These are phyloP conservation scores for Spatula versicolor DNA, from an alignment of 2,797 vertebrate genomes.

Conservation along the genomic window DNA sequence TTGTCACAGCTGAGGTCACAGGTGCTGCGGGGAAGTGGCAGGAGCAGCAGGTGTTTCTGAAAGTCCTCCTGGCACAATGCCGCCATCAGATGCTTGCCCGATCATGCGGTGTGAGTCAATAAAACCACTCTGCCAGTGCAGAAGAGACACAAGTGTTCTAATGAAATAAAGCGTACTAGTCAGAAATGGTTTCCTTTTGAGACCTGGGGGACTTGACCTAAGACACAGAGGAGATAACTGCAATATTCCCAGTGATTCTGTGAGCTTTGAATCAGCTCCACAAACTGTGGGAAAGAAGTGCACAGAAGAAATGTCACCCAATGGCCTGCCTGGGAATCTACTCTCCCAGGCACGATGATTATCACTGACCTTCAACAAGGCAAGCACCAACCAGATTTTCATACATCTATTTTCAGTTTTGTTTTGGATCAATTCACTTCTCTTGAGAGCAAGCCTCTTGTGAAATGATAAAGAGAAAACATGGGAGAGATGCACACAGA, in stretches of 20 bases:
- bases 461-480: background rate
- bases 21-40: background rate
- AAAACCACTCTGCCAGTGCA: background rate
- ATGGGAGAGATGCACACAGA: rapidly evolving
- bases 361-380: background rate
- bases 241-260: background rate
- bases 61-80: background rate
- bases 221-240: background rate
- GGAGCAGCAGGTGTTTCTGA: conserved; percentile 21
- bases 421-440: background rate
- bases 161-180: background rate
- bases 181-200: background rate
- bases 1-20: conserved; percentile 2
- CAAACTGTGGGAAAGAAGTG: conserved; percentile 3
- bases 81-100: background rate
- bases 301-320: background rate
- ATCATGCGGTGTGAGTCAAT: background rate
- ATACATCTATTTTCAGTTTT: background rate
- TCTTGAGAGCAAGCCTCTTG: background rate
- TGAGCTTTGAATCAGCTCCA: background rate
- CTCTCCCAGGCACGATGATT: background rate
- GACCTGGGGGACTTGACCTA: background rate
- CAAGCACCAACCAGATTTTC: background rate
- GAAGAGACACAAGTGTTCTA: background rate
- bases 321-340: background rate